Percentiles rank a stretch among this genome's conserved stretches.
Conservation (phyloP, 2,113 vertebrate species). For the Spizaetus ornatus region DNA sequence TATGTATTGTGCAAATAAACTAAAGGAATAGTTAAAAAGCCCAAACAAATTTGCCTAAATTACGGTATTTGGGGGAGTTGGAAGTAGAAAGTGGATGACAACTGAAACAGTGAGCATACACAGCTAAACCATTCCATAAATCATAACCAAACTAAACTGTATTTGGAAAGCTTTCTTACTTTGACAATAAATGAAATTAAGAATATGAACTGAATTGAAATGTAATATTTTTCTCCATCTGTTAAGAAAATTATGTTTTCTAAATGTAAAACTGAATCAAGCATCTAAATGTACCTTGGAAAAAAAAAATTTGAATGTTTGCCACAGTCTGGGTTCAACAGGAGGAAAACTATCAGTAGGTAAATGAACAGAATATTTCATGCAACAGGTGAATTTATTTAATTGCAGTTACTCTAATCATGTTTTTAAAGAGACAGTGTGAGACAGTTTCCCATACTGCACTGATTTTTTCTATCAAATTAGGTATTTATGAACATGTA, state of each 20-base stretch:
- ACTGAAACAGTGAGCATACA: not conserved
- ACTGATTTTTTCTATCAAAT: not conserved
- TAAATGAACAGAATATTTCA: not conserved
- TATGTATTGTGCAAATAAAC: not conserved
- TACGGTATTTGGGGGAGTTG: not conserved
- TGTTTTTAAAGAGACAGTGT: not conserved
- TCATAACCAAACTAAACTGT: not conserved
- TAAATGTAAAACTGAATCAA: not conserved
- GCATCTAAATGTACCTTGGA: not conserved
- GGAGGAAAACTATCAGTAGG: not conserved
- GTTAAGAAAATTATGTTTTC: not conserved
- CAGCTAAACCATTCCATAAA: not conserved
- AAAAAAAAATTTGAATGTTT: not conserved
- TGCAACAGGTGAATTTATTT: not conserved
- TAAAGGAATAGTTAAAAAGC: not conserved
- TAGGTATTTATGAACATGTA: not conserved
- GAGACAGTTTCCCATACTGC: not conserved
- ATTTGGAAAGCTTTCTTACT: not conserved
- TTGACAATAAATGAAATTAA: not conserved
- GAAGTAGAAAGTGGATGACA: not conserved
- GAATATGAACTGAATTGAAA: not conserved
- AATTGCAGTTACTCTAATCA: not conserved
- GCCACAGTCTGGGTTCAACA: not conserved
- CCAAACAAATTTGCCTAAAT: not conserved
- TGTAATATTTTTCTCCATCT: not conserved